phyloP scores from a whole-genome alignment of 2,113 vertebrate species.

The Beaufortia kweichowensis region DNA sequence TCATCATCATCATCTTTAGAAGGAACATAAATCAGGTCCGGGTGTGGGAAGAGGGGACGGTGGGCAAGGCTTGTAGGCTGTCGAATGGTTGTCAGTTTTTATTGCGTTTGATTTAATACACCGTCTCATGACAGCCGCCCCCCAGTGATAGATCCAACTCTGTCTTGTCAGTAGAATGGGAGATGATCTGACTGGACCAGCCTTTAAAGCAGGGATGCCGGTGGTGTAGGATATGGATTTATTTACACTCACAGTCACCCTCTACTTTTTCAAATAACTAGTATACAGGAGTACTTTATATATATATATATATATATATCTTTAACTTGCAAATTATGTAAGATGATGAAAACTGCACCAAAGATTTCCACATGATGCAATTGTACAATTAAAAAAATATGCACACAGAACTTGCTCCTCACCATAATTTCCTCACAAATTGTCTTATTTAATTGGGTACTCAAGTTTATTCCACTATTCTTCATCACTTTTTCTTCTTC shows the following conservation, averaged over 20 bases:
- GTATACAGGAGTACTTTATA: too few species aligned
- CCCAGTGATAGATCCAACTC: background rate
- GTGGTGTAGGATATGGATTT: background rate
- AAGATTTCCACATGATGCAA: too few species aligned
- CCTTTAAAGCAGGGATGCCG: background rate
- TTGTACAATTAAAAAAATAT: too few species aligned
- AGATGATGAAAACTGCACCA: too few species aligned
- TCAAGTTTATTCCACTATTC: background rate
- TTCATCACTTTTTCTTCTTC: background rate
- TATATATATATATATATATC: too few species aligned
- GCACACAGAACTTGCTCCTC: too few species aligned
- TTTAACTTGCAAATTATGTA: too few species aligned
- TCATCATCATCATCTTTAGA: slow-evolving; percentile 75
- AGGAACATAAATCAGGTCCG: slow-evolving; percentile 70
- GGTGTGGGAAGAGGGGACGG: slow-evolving; percentile 10
- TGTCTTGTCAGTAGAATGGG: slow-evolving; percentile 34
- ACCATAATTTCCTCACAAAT: too few species aligned
- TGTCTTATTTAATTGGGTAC: too few species aligned
- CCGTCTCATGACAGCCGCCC: slow-evolving; percentile 29
- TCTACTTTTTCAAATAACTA: background rate
- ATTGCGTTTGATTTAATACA: slow-evolving; percentile 48
- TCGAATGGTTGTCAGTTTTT: slow-evolving; percentile 45
- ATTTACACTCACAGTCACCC: background rate
- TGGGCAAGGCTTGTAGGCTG: slow-evolving; percentile 28
- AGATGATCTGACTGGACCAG: slow-evolving; percentile 26